These are phyloP conservation scores for Lineus longissimus DNA, from an alignment of 1,140 invertebrate genomes.

Conservation along the genomic window DNA sequence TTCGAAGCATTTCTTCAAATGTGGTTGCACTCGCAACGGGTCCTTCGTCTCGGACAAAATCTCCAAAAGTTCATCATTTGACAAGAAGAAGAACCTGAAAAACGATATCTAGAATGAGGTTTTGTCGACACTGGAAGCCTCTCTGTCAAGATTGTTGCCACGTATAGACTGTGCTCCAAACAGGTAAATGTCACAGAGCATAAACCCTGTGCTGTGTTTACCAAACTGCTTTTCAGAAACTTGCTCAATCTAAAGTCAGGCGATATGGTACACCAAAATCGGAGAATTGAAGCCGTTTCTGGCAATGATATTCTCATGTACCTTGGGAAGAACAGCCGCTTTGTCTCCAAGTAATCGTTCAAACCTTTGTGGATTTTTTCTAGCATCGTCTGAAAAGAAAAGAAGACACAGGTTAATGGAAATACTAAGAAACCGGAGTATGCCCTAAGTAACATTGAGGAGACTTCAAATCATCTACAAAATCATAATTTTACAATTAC, in stretches of 20 bases:
- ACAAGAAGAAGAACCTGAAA: slow-evolving; percentile 52
- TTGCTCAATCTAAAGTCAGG: too few species aligned
- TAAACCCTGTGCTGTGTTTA: too few species aligned
- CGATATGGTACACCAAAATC: too few species aligned
- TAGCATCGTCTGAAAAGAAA: slow-evolving; percentile 55
- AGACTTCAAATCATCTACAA: too few species aligned
- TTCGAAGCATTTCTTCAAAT: slow-evolving; percentile 56
- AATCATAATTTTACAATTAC: slow-evolving; percentile 20
- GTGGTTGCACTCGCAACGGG: slow-evolving; percentile 57
- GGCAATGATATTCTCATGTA: slow-evolving; percentile 11
- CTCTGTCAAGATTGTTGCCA: slow-evolving; percentile 31
- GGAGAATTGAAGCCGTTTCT: neutral
- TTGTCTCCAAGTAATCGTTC: slow-evolving; percentile 54
- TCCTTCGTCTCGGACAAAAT: slow-evolving; percentile 55
- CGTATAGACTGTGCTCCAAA: slow-evolving; percentile 30
- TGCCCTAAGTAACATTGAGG: too few species aligned
- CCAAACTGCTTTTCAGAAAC: too few species aligned
- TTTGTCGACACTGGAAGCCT: slow-evolving; percentile 19
- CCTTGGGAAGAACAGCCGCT: slow-evolving; percentile 54
- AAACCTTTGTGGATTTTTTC: slow-evolving; percentile 54
- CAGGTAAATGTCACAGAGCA: slow-evolving; percentile 22
- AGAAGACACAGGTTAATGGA: slow-evolving; percentile 2
- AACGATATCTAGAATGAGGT: neutral
- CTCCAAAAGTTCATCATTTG: slow-evolving; percentile 64
- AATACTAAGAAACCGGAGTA: too few species aligned